A percentile compares a stretch with the other conserved stretches of the same genome.
Evolutionary conservation across 2,888 invertebrate genomes (phyloP).

Genomic region (Torymus texanus): DNA sequence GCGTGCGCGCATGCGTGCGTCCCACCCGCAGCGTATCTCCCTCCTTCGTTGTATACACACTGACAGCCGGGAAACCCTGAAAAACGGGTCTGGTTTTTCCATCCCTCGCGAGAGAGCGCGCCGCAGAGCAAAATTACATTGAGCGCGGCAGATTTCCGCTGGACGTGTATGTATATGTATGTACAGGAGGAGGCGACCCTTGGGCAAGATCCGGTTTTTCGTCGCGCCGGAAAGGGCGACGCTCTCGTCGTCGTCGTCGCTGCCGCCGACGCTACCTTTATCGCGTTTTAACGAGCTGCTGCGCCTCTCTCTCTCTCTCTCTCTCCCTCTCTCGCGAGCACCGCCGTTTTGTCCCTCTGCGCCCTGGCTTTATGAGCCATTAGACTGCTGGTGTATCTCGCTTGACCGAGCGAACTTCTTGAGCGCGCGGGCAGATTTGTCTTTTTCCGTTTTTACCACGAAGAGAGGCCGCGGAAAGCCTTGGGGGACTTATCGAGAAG

Average conservation of each 20-base stretch:
- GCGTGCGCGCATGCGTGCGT: not conserved
- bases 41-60: not conserved
- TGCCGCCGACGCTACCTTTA: not conserved
- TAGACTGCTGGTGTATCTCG: not conserved
- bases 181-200: not conserved
- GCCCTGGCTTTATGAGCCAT: constrained; percentile 26
- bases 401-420: not conserved
- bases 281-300: constrained; percentile 27
- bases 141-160: constrained; percentile 4
- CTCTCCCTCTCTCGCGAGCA: not conserved
- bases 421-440: not conserved
- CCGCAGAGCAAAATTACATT: not conserved
- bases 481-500: constrained; percentile 4
- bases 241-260: not conserved
- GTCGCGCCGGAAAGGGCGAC: constrained; percentile 13
- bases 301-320: constrained; percentile 19
- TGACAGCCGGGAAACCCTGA: constrained; percentile 20
- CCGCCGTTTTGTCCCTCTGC: constrained; percentile 32
- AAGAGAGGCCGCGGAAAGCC: not conserved
- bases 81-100: constrained; percentile 39
- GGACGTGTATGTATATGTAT: not conserved
- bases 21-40: constrained; percentile 26
- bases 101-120: not conserved
- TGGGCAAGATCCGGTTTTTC: constrained; percentile 38
- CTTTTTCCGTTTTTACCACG: not conserved